These are phyloP conservation scores for Archocentrus centrarchus DNA, from an alignment of 2,113 vertebrate genomes.

Conservation along the genomic window DNA sequence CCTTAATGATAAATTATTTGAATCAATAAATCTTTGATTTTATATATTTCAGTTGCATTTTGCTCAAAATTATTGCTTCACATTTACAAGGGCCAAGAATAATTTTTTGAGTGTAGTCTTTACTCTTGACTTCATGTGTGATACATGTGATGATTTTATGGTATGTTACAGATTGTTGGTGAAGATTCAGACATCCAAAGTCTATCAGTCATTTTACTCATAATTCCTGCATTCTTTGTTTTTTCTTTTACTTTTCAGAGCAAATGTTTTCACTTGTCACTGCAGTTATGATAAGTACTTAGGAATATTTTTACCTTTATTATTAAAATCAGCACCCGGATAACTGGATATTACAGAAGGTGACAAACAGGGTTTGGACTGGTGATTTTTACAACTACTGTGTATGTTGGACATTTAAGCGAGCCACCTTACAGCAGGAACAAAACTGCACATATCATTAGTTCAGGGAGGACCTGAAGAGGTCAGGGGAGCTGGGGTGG, in stretches of 20 bases:
- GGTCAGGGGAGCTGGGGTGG: accelerated
- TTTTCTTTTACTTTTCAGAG: neutral
- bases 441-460: accelerated
- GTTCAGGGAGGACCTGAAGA: neutral
- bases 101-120: neutral
- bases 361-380: neutral
- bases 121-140: neutral
- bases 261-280: neutral
- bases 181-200: neutral
- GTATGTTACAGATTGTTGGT: accelerated
- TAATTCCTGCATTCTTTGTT: neutral
- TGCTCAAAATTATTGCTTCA: too few relatives aligned
- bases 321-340: neutral
- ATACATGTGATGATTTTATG: neutral
- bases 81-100: too few relatives aligned
- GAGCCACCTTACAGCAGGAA: neutral
- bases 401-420: neutral
- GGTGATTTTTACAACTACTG: neutral
- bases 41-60: too few relatives aligned
- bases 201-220: neutral
- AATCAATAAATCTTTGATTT: too few relatives aligned
- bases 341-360: too few relatives aligned
- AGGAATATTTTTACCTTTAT: neutral
- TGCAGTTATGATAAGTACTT: too few relatives aligned
- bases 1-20: too few relatives aligned